A percentile compares a stretch with the other conserved stretches of the same genome.
These are phyloP conservation scores for Rambutsinella grinnellia DNA, from an alignment of 2,888 invertebrate species.

Conservation along the genomic window DNA sequence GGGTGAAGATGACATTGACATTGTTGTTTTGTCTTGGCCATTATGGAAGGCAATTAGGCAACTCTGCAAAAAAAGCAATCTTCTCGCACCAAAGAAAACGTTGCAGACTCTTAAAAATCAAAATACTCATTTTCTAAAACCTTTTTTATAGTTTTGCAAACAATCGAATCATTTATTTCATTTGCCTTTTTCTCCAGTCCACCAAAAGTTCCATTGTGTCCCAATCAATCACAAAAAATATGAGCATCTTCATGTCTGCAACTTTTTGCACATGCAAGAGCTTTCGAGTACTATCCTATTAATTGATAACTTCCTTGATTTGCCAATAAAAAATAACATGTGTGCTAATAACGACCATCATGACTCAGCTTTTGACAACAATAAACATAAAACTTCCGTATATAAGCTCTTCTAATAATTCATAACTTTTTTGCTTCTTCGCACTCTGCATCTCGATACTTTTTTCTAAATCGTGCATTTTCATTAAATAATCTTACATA, in stretches of 20 bases:
- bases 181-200: too few relatives aligned
- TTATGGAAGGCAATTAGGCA: neutral
- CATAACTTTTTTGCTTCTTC: neutral
- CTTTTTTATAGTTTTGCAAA: too few relatives aligned
- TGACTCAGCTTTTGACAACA: neutral
- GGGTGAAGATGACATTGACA: neutral
- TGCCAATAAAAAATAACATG: neutral
- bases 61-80: neutral
- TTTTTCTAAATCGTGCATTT: conserved; percentile 1
- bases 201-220: too few relatives aligned
- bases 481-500: too few relatives aligned
- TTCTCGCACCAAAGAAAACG: too few relatives aligned
- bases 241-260: too few relatives aligned
- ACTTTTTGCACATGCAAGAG: too few relatives aligned
- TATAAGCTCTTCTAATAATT: too few relatives aligned
- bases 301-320: neutral
- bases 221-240: too few relatives aligned
- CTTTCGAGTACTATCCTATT: neutral
- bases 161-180: too few relatives aligned
- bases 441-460: neutral
- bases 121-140: too few relatives aligned
- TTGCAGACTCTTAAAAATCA: too few relatives aligned
- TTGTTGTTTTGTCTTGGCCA: neutral
- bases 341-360: neutral
- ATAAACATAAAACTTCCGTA: neutral